Conservation (phyloP, 2,113 vertebrate genomes). For the Mastomys coucha region DNA sequence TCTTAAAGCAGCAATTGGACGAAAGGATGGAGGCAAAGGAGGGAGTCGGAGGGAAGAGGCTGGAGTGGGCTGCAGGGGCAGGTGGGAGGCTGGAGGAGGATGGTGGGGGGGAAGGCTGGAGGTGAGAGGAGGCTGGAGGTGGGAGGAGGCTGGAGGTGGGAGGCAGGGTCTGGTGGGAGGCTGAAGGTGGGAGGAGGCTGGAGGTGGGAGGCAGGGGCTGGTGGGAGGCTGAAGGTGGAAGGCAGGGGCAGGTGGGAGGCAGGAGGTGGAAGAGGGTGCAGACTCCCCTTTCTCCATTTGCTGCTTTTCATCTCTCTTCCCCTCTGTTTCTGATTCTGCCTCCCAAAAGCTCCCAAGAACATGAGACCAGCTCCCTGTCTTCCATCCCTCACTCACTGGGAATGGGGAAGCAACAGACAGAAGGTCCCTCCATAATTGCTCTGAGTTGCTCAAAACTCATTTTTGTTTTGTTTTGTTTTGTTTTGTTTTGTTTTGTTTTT, state of each 20-base stretch:
- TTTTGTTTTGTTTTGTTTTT: not conserved
- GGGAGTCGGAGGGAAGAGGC: not conserved
- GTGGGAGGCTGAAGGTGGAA: too few species aligned
- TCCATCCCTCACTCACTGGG: conserved; percentile 55
- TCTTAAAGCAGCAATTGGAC: not conserved
- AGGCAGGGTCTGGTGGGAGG: too few species aligned
- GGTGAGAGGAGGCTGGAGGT: too few species aligned
- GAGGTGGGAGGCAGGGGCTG: too few species aligned
- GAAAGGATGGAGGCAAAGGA: not conserved
- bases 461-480: not conserved
- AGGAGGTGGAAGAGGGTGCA: too few species aligned
- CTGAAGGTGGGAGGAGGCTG: not conserved
- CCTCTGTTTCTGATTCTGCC: conserved; percentile 41
- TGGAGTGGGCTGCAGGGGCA: too few species aligned
- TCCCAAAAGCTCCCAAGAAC: conserved; percentile 43
- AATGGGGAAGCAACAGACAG: conserved; percentile 75
- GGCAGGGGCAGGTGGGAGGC: too few species aligned
- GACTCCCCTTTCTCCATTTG: not conserved
- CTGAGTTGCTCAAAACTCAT: conserved; percentile 40
- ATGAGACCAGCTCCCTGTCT: conserved; percentile 59
- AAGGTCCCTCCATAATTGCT: conserved; percentile 60
- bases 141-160: too few species aligned
- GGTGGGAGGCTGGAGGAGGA: not conserved
- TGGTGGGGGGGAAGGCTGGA: not conserved
- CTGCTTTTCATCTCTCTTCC: not conserved